Evolutionary conservation across 2,888 invertebrate genomes (phyloP).

Genomic region (Glyphotaelius pellucidus): DNA sequence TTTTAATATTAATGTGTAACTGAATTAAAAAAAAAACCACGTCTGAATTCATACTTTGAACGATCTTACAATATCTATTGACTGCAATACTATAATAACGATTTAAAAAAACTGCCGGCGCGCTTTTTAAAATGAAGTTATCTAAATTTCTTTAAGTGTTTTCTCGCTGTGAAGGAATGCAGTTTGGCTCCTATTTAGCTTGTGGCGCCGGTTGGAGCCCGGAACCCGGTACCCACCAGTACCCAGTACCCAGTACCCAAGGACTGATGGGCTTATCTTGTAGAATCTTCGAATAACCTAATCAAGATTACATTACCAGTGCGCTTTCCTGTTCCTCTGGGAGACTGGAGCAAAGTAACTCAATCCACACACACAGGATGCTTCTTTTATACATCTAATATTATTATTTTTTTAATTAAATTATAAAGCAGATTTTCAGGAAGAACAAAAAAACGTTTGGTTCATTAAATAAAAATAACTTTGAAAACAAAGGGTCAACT

Average conservation of each 20-base stretch:
- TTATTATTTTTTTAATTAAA: too few relatives aligned
- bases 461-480: too few relatives aligned
- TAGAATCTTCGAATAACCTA: slow-evolving; percentile 36
- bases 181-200: neutral
- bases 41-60: too few relatives aligned
- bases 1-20: too few relatives aligned
- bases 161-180: neutral
- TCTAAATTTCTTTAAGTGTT: neutral
- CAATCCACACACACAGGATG: neutral
- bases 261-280: slow-evolving; percentile 34
- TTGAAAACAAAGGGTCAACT: too few relatives aligned
- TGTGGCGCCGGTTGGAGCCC: neutral
- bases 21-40: too few relatives aligned
- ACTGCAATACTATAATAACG: too few relatives aligned
- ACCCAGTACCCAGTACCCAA: neutral
- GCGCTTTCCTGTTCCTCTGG: slow-evolving; percentile 3
- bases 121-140: neutral
- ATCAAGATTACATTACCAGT: slow-evolving; percentile 46
- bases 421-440: too few relatives aligned
- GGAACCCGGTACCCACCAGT: too few relatives aligned
- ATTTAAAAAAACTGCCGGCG: neutral
- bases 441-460: too few relatives aligned
- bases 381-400: neutral
- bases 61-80: too few relatives aligned
- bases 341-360: neutral